Evolutionary conservation across 2,113 vertebrate genomes (phyloP), one percentile per base, ranked within the genome.

Genomic region (Pteruthius melanotis): DNA sequence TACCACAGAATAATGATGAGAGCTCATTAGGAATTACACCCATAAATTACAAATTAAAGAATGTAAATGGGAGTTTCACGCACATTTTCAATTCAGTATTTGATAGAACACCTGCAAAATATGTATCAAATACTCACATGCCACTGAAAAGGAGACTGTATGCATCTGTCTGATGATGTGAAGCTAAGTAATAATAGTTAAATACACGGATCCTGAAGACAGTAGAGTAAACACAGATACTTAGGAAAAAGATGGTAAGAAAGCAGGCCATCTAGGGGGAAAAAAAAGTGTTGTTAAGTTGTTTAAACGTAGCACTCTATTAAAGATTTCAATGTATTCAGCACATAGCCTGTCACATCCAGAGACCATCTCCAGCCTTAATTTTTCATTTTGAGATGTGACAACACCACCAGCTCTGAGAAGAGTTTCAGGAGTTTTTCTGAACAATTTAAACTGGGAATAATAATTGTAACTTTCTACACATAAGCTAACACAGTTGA

Each of bases 71-170:
- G 79, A 78, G 15, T 72, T 94, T 83, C 39, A 59, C 10, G 4
- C 39, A 61, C 8, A 63, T 28, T 71, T 89, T 91, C 44, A 78
- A 47, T 37, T 22, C 16, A 57, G 20, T 47, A 50, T 45, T 80
- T 80, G 42, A 50, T 7, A 80, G 11, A 52, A 80, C n/a, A 74
- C 10, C 15, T 63, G 15, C 6, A 88, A 74, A 93, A 88, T 24
- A 60, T 15, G 20, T 8, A 42, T 16, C n/a, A 87, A 40, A 90
- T 92, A 98, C 99, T 94, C 97, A 99, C 99, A 99, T 99, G 97
- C 99, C 99, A 85, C 99, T 99, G 96, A 99, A 99, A 97, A 99
- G 99, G 83, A 99, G 98, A 96, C 99, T 99, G 95, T 99, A 99
- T 7, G 99, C 99, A 84, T 99, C 99, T 9, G 99, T 99, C 96